Evolutionary conservation across 1,140 invertebrate species (phyloP).

Genomic region (Ruditapes philippinarum): DNA sequence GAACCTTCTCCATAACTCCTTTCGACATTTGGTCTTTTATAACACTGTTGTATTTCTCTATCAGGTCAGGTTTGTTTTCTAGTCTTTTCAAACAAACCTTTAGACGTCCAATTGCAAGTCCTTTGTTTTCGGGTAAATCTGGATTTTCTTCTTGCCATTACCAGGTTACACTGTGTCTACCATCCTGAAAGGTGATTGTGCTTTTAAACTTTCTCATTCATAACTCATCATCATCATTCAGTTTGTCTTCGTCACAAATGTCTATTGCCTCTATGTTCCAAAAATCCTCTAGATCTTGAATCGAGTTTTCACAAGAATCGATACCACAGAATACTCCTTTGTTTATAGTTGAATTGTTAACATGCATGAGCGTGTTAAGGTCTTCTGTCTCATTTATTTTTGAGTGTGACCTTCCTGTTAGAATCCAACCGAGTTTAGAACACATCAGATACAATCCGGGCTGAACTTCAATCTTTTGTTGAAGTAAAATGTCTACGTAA

Average conservation of each 20-base stretch:
- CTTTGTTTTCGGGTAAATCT: conserved; percentile 56
- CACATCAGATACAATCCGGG: not conserved
- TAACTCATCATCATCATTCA: conserved; percentile 20
- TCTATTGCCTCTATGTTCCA: conserved; percentile 62
- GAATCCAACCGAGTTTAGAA: not conserved
- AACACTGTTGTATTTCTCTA: conserved; percentile 52
- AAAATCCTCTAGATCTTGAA: not conserved
- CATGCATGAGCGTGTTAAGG: not conserved
- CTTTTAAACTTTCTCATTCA: conserved; percentile 17
- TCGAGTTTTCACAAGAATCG: not conserved
- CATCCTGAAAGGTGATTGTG: conserved; percentile 19
- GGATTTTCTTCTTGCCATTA: conserved; percentile 44
- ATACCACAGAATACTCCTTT: not conserved
- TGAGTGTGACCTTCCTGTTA: not conserved
- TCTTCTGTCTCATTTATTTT: not conserved
- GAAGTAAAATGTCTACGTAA: not conserved
- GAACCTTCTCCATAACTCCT: not conserved
- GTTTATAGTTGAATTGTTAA: not conserved
- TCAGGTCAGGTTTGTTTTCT: conserved; percentile 35
- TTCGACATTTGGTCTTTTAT: conserved; percentile 58
- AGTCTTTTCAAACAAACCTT: conserved; percentile 5
- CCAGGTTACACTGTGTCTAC: conserved; percentile 45
- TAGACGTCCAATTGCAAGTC: conserved; percentile 28
- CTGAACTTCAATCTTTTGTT: conserved; percentile 15
- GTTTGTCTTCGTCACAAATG: conserved; percentile 45